phyloP scores from a whole-genome alignment of 2,888 invertebrate species.

The Folsomia manolachei region DNA sequence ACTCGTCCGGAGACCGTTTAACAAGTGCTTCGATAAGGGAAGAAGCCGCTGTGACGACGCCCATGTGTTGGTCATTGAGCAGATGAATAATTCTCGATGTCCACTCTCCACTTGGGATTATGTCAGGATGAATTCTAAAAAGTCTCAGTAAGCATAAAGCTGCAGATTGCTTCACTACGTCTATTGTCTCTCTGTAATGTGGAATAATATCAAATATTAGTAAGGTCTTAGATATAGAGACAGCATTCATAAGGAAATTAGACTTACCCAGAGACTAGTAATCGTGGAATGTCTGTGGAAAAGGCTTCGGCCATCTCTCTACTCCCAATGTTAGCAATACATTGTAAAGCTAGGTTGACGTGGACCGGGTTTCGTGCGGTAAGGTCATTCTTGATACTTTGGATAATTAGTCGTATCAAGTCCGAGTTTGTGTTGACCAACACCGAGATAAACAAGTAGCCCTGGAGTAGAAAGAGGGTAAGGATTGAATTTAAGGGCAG shows the following conservation, averaged over 20 bases:
- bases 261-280: slow-evolving; percentile 89
- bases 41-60: slow-evolving; percentile 97
- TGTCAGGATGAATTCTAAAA: slow-evolving; percentile 91
- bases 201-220: no score
- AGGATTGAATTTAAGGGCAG: not conserved
- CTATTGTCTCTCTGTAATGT: slow-evolving; percentile 84
- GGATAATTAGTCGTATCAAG: slow-evolving; percentile 96
- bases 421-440: slow-evolving; percentile 98
- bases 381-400: slow-evolving; percentile 98
- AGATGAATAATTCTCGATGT: slow-evolving; percentile 97
- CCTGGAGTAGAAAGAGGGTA: slow-evolving; percentile 63
- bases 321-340: slow-evolving; percentile 99
- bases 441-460: slow-evolving; percentile 98
- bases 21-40: slow-evolving; percentile 97
- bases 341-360: slow-evolving; percentile 96
- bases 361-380: slow-evolving; percentile 95
- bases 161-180: slow-evolving; percentile 98
- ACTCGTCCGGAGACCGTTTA: slow-evolving; percentile 98
- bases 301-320: slow-evolving; percentile 99
- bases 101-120: slow-evolving; percentile 97
- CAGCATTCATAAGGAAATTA: not conserved
- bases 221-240: no score
- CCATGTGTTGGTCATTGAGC: slow-evolving; percentile 96
- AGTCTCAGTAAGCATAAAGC: slow-evolving; percentile 92
- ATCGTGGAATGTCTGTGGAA: slow-evolving; percentile 94